Base-by-base conservation (phyloP, 92 coral and sea anemone species). In the Epizoanthus scotinus region DNA sequence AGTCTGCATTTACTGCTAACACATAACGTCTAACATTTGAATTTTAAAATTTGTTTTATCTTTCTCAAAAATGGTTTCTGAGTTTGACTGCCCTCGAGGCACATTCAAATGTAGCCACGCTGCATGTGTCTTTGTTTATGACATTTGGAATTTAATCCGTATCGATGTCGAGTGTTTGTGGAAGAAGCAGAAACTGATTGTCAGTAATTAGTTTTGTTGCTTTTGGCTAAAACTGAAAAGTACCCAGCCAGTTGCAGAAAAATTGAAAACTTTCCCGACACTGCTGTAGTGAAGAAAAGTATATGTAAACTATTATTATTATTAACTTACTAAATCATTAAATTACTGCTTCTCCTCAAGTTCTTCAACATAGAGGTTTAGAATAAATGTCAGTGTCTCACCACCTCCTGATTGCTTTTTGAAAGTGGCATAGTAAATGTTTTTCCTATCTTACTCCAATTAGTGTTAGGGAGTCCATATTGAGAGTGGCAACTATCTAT, bases 401-500 rank as follows among this genome's bases (percentile, higher is more conserved):
- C 85, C 89, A 12, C 89, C 92, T 21, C 71, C 49, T 56, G 73
- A 73, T 17, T 90, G 85, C 38, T 90, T 52, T 25, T 47, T 63
- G 28, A 52, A 77, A 20, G 81, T 62, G 10, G 85, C 73, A 83
- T 82, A 83, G 28, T 44, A 86, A 18, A 90, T 79, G 70, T 86
- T 86, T 29, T 50, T 55, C 40, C 86, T 60, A 69, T 86, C 83
- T 90, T 25, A 31, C 85, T 44, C 62, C 85, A 62, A 89, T 86
- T 44, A 79, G 55, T 27, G 57, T 65, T 69, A 90, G 90, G 20
- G 82, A 69, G 57, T 85, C 53, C 72, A 89, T 65, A 40, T 87
- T 87, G 27, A 86, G 87, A 21, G 86, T 60, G 56, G n/a, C 67
- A 27, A 84, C 78, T 70, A 89, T 89, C 12, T 82, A 65, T n/a